Conservation (phyloP, 2,888 invertebrate species). For the Chromoteleia sp. region DNA sequence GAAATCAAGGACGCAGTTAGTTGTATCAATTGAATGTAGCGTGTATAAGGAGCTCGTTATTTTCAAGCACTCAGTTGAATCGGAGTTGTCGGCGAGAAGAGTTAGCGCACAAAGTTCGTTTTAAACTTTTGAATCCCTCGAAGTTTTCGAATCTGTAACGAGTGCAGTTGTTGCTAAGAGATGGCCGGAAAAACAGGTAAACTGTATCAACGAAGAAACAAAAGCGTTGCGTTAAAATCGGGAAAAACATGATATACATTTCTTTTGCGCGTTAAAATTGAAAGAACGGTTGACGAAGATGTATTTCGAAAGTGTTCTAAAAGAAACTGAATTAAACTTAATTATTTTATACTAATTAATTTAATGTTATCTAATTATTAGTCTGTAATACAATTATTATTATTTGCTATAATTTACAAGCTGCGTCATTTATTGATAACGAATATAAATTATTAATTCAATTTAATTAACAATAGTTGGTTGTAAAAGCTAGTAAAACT, state of each 20-base stretch:
- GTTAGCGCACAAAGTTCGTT: constrained; percentile 41
- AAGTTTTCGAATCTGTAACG: constrained; percentile 20
- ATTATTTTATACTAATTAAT: too few species aligned
- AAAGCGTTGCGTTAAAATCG: constrained; percentile 9
- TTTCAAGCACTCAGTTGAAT: constrained; percentile 48
- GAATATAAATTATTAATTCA: too few species aligned
- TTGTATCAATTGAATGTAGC: constrained; percentile 27
- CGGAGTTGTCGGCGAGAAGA: constrained; percentile 38
- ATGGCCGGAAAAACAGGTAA: constrained; percentile 50
- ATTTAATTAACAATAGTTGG: too few species aligned
- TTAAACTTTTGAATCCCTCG: constrained; percentile 3
- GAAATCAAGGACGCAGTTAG: constrained; percentile 37
- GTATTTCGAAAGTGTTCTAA: too few species aligned
- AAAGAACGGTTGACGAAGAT: background rate
- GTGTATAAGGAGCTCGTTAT: constrained; percentile 44
- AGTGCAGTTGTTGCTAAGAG: constrained; percentile 13
- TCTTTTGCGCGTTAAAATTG: too few species aligned
- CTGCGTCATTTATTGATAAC: too few species aligned
- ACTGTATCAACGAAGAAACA: background rate
- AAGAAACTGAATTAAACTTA: too few species aligned
- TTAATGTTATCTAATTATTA: too few species aligned
- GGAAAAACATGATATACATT: background rate
- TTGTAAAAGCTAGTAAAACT: too few species aligned
- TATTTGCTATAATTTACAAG: too few species aligned
- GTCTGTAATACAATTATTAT: too few species aligned